Evolutionary conservation across 2,888 invertebrate species (phyloP), one percentile per base, ranked within the genome.

Genomic region (Papilio elwesi): DNA sequence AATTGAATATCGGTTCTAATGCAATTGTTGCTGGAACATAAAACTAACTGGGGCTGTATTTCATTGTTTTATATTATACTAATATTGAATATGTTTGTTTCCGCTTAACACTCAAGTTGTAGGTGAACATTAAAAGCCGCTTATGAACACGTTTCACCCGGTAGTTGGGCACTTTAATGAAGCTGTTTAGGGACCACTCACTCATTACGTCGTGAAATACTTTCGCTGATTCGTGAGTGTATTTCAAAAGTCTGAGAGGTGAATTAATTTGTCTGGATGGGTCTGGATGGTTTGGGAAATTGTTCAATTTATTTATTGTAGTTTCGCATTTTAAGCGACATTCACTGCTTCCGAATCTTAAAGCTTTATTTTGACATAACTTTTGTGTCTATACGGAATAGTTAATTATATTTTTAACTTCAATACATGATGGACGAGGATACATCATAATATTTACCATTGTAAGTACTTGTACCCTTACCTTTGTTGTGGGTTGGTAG

Each of bases 111-210:
- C 78, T 79, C 79, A 78, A 79, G 79, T 81, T 81, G 84, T 74
- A 85, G 86, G 86, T 84, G 83, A 80, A 72, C 74, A 73, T 74
- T 72, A 70, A 74, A 74, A 75, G 51, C 49, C 55, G 55, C 51
- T 48, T 48, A 57, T 57, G 57, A 72, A 68, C 72, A 68, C 72
- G 70, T 72, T 68, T 52, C 68, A 36, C 16, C 48, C 48, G 36
- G 63, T 55, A 68, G 68, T 68, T 72, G 62, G 67, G 49, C 15
- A 13, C 68, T 48, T 63, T 72, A 72, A 72, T 72, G 72, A 72
- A 55, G 63, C 72, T 72, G 72, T 72, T 72, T 72, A 72, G 72
- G 72, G 72, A 68, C 62, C 48, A 68, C 68, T 68, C 72, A 72
- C 63, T 72, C 72, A 72, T 72, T 72, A 72, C 49, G 72, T 72